phyloP scores from a whole-genome alignment of 1,140 invertebrate genomes.

The Ganaspis sp. region DNA sequence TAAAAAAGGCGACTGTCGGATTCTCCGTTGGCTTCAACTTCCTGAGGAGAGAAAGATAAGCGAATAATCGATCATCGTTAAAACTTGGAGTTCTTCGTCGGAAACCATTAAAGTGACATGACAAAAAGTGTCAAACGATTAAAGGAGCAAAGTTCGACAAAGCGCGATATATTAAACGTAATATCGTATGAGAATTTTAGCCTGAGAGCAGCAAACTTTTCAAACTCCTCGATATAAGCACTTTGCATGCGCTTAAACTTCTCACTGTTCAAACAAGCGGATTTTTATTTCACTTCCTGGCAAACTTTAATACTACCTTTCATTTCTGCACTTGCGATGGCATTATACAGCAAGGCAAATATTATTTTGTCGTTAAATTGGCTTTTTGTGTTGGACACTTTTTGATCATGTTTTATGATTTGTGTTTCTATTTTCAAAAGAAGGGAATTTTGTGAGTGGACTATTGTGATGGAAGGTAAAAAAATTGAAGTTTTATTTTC shows the following conservation, averaged over 20 bases:
- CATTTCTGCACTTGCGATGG: background rate
- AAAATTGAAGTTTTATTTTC: too few relatives aligned
- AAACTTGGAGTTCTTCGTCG: background rate
- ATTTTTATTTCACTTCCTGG: too few relatives aligned
- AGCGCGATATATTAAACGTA: constrained; percentile 5
- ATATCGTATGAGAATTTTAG: background rate
- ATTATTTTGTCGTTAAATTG: background rate
- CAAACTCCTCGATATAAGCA: background rate
- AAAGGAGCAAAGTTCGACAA: constrained; percentile 28
- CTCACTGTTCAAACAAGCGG: too few relatives aligned
- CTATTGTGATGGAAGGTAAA: too few relatives aligned
- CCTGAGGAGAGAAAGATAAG: constrained; percentile 71
- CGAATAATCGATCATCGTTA: constrained; percentile 31
- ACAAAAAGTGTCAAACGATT: constrained; percentile 25
- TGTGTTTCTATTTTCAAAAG: too few relatives aligned
- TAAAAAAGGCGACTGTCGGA: constrained; percentile 67
- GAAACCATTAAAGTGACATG: constrained; percentile 16
- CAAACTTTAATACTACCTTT: too few relatives aligned
- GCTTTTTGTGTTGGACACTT: background rate
- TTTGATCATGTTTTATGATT: too few relatives aligned
- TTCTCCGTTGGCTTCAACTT: constrained; percentile 78
- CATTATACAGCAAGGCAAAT: background rate
- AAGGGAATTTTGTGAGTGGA: too few relatives aligned
- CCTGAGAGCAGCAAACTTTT: background rate
- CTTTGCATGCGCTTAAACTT: too few relatives aligned